Percentiles rank a stretch among this genome's conserved stretches.
These are phyloP conservation scores for Epizoanthus rinbou DNA, from an alignment of 92 coral and sea anemone genomes.

Conservation along the genomic window DNA sequence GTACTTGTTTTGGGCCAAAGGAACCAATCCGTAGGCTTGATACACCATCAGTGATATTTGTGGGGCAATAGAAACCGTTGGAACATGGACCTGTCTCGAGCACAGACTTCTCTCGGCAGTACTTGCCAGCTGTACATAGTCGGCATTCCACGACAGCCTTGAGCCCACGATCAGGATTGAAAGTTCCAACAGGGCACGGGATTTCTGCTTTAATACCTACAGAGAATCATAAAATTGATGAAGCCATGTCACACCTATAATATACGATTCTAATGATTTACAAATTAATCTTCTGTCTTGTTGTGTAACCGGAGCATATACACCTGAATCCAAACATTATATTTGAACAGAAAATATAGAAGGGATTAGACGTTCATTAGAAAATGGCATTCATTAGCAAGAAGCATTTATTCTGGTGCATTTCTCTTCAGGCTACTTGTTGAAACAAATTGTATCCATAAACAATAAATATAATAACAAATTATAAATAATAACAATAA, in stretches of 20 bases:
- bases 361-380: too few relatives aligned
- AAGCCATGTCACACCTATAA: not conserved
- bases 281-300: not conserved
- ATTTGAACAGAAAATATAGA: too few relatives aligned
- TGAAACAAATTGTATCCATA: too few relatives aligned
- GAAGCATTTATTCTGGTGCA: too few relatives aligned
- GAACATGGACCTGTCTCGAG: constrained; percentile 73
- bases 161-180: constrained; percentile 71
- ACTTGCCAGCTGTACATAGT: constrained; percentile 93
- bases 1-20: constrained; percentile 88
- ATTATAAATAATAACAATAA: too few relatives aligned
- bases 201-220: constrained; percentile 78
- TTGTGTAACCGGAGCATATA: not conserved
- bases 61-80: constrained; percentile 94
- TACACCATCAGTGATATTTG: constrained; percentile 94
- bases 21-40: constrained; percentile 93
- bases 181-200: constrained; percentile 97
- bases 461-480: too few relatives aligned
- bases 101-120: constrained; percentile 80
- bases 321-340: not conserved
- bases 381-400: not conserved
- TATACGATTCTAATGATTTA: not conserved
- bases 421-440: too few relatives aligned
- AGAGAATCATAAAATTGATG: not conserved
- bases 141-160: constrained; percentile 67